A percentile compares a stretch with the other conserved stretches of the same genome.
Evolutionary conservation across 2,888 invertebrate species (phyloP).

Genomic region (Pediacus dermestoides): DNA sequence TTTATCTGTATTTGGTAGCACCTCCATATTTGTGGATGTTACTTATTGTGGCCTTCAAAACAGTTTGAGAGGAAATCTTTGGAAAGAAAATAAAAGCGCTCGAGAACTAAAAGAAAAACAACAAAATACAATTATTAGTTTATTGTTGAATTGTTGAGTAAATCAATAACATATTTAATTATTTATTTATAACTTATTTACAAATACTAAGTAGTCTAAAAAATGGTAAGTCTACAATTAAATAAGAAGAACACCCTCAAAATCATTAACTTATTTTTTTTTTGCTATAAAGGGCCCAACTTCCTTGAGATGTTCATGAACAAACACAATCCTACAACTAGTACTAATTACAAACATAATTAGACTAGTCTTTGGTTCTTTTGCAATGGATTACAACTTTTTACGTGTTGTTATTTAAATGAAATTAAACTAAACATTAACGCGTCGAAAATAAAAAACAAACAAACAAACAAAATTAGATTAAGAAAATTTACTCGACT

Average conservation of each 20-base stretch:
- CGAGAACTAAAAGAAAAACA: background rate
- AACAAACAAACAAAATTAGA: slow-evolving; percentile 25
- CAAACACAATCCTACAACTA: slow-evolving; percentile 24
- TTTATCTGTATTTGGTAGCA: too few relatives aligned
- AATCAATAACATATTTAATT: slow-evolving; percentile 38
- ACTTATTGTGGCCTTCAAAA: too few relatives aligned
- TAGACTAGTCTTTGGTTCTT: background rate
- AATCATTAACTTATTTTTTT: slow-evolving; percentile 29
- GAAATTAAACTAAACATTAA: slow-evolving; percentile 17
- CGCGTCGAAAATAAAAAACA: slow-evolving; percentile 13
- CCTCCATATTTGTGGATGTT: background rate
- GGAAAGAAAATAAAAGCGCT: background rate
- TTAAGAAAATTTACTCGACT: slow-evolving; percentile 28
- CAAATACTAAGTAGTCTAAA: slow-evolving; percentile 35
- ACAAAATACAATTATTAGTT: slow-evolving; percentile 11
- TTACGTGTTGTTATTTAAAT: slow-evolving; percentile 7
- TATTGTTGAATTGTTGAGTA: slow-evolving; percentile 14
- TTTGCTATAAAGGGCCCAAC: slow-evolving; percentile 27
- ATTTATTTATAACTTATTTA: slow-evolving; percentile 38
- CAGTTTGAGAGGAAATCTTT: background rate
- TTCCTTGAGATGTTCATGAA: too few relatives aligned
- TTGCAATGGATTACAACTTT: slow-evolving; percentile 3
- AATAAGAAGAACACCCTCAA: slow-evolving; percentile 33
- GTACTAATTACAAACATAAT: slow-evolving; percentile 3
- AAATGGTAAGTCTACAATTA: slow-evolving; percentile 33